Evolutionary conservation across 1,140 invertebrate species (phyloP).

Genomic region (Panulirus ornatus): DNA sequence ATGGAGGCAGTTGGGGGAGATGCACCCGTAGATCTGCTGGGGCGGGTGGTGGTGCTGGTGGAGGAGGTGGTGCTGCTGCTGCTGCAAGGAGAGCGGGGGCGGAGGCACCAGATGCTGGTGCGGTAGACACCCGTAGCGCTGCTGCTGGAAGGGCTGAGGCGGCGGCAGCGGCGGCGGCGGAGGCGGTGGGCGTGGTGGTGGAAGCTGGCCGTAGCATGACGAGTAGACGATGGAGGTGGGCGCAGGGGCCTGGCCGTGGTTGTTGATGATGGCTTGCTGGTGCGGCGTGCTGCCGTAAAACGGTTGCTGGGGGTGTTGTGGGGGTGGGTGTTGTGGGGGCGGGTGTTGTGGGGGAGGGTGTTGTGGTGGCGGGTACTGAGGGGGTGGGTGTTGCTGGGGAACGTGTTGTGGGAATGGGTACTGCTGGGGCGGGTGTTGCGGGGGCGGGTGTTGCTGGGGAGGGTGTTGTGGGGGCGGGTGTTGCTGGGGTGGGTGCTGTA

Average conservation of each 20-base stretch:
- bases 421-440: neutral
- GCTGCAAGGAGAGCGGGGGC: conserved; percentile 34
- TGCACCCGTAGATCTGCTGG: neutral
- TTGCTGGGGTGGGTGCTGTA: neutral
- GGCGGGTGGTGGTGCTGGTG: conserved; percentile 24
- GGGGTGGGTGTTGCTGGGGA: neutral
- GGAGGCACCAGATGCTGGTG: conserved; percentile 58
- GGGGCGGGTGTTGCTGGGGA: neutral
- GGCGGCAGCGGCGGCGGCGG: conserved; percentile 47
- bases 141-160: conserved; percentile 53
- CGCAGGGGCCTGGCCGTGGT: neutral
- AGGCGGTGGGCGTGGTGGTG: conserved; percentile 48
- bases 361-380: neutral
- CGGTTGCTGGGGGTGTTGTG: neutral
- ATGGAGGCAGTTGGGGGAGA: neutral
- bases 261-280: neutral
- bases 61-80: conserved; percentile 27
- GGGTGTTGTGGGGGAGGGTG: neutral
- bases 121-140: conserved; percentile 56
- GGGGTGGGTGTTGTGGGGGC: neutral
- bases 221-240: conserved; percentile 17
- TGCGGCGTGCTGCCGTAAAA: neutral
- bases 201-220: conserved; percentile 21
- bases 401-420: conserved; percentile 1
- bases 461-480: neutral